phyloP scores from a whole-genome alignment of 2,888 invertebrate species.

The Xestia ashworthii region DNA sequence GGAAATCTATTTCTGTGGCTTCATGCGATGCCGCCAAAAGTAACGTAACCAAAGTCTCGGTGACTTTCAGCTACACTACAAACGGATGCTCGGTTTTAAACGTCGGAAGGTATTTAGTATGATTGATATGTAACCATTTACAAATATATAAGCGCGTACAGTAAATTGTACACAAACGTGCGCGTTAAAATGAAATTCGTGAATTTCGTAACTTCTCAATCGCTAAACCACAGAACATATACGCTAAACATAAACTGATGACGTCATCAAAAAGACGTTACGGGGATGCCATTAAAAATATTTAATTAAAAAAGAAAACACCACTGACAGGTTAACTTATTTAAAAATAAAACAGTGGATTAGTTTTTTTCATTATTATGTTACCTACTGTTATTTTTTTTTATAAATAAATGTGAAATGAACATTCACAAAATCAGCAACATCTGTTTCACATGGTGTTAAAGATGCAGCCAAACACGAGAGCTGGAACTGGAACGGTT shows the following conservation, averaged over 20 bases:
- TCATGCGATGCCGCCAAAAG: slow-evolving; percentile 89
- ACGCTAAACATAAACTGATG: slow-evolving; percentile 88
- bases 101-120: slow-evolving; percentile 26
- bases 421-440: not conserved
- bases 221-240: too few relatives aligned
- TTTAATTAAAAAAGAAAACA: not conserved
- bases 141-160: slow-evolving; percentile 67
- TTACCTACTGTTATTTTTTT: not conserved
- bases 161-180: slow-evolving; percentile 71
- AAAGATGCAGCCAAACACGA: slow-evolving; percentile 8
- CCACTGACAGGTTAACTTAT: not conserved
- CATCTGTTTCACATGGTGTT: not conserved
- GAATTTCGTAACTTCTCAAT: slow-evolving; percentile 82
- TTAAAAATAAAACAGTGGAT: not conserved
- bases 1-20: slow-evolving; percentile 89
- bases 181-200: slow-evolving; percentile 73
- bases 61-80: slow-evolving; percentile 66
- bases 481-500: slow-evolving; percentile 11
- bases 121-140: slow-evolving; percentile 37
- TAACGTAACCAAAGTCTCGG: slow-evolving; percentile 78
- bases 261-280: slow-evolving; percentile 84
- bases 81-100: slow-evolving; percentile 29
- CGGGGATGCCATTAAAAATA: slow-evolving; percentile 43
- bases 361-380: not conserved
- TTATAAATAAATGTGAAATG: not conserved